Evolutionary conservation across 2,113 vertebrate genomes (phyloP).

Genomic region (Colinus virginianus): DNA sequence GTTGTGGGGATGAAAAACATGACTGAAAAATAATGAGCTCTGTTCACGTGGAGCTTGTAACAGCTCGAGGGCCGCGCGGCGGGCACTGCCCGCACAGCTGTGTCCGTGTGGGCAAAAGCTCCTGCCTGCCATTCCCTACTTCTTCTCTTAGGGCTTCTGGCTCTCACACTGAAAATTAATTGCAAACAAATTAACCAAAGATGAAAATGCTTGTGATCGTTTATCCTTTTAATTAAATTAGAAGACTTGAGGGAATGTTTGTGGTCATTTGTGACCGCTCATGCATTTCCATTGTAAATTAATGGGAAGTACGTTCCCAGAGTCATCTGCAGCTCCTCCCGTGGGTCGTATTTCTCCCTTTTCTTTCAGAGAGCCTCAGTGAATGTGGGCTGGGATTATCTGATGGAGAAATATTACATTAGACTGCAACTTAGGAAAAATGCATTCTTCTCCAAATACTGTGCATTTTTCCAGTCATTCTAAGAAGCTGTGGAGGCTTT

Average conservation of each 20-base stretch:
- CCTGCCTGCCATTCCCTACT: not conserved
- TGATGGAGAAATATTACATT: not conserved
- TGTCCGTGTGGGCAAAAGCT: not conserved
- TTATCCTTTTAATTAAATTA: constrained; percentile 51
- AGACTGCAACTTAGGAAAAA: not conserved
- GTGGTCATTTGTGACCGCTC: constrained; percentile 42
- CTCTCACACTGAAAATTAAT: constrained; percentile 37
- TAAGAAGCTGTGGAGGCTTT: not conserved
- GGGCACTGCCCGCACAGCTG: too few relatives aligned
- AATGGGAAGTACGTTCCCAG: constrained; percentile 8
- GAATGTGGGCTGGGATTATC: not conserved
- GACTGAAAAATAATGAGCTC: not conserved
- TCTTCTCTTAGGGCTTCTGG: constrained; percentile 4
- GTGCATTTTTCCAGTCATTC: not conserved
- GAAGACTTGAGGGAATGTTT: constrained; percentile 38
- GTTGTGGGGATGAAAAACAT: not conserved
- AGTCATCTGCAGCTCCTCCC: not conserved
- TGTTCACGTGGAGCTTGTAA: not conserved
- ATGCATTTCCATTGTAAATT: not conserved
- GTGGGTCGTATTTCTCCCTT: not conserved
- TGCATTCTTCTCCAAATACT: not conserved
- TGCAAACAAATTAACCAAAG: constrained; percentile 28
- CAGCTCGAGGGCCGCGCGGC: too few relatives aligned
- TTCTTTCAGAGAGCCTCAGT: not conserved
- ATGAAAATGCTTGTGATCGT: constrained; percentile 22